Evolutionary conservation across 2,113 vertebrate genomes (phyloP).

Genomic region (Pomatorhinus ruficollis): DNA sequence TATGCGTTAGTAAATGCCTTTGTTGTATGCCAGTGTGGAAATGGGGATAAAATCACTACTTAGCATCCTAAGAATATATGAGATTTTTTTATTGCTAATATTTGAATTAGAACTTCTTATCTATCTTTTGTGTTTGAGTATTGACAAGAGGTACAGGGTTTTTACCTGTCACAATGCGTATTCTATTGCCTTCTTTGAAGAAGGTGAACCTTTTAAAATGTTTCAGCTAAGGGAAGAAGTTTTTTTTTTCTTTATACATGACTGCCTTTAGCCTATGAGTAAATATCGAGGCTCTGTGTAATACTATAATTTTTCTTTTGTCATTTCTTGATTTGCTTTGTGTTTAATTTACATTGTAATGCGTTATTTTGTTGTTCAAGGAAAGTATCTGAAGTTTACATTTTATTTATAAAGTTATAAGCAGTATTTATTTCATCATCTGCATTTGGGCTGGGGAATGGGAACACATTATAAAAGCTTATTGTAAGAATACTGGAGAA

Average conservation of each 20-base stretch:
- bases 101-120: constrained; percentile 89
- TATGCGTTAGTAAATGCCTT: constrained; percentile 85
- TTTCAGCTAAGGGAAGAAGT: constrained; percentile 84
- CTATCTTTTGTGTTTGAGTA: constrained; percentile 90
- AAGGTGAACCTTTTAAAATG: constrained; percentile 87
- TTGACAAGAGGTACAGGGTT: constrained; percentile 85
- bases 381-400: constrained; percentile 81
- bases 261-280: constrained; percentile 84
- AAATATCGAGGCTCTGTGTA: constrained; percentile 85
- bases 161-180: constrained; percentile 84
- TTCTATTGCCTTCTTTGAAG: constrained; percentile 89
- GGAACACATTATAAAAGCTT: constrained; percentile 90
- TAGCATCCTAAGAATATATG: constrained; percentile 88
- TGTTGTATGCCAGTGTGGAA: constrained; percentile 90
- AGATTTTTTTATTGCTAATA: constrained; percentile 87
- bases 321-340: constrained; percentile 79
- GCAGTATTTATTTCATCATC: constrained; percentile 86
- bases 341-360: constrained; percentile 79
- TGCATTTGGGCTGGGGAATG: constrained; percentile 87
- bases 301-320: constrained; percentile 43
- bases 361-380: constrained; percentile 73
- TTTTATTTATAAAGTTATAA: constrained; percentile 82
- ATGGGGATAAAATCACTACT: constrained; percentile 87
- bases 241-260: constrained; percentile 80
- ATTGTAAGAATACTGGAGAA: constrained; percentile 95